Percentiles rank a stretch among this genome's conserved stretches.
Conservation (phyloP, 2,888 invertebrate genomes). For the Eumacrocentrus americanus region DNA sequence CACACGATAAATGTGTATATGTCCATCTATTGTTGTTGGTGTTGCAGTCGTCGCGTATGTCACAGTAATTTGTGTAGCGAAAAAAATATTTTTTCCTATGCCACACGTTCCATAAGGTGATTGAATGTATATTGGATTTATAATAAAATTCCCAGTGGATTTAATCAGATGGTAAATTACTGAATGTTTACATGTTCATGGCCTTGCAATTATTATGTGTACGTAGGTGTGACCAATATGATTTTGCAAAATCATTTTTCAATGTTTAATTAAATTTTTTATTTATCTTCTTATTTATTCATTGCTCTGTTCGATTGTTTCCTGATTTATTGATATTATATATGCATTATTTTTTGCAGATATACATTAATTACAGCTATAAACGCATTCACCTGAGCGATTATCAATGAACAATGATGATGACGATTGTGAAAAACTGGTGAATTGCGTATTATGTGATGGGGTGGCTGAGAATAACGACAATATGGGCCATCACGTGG, state of each 20-base stretch:
- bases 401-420: neutral
- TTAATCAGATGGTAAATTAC: neutral
- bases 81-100: neutral
- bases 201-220: neutral
- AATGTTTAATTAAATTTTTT: neutral
- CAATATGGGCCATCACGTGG: slow-evolving; percentile 57
- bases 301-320: neutral
- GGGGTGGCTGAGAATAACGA: slow-evolving; percentile 52
- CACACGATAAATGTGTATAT: neutral
- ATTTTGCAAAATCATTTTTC: neutral
- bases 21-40: neutral
- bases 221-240: neutral
- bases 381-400: neutral
- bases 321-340: too few species aligned
- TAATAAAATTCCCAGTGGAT: neutral
- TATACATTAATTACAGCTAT: neutral
- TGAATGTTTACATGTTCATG: neutral
- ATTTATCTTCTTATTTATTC: neutral
- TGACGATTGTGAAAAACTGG: neutral
- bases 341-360: neutral
- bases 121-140: neutral
- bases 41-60: neutral
- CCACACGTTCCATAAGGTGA: neutral
- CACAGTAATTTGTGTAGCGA: neutral
- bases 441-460: slow-evolving; percentile 40